Evolutionary conservation across 2,113 vertebrate species (phyloP).

Genomic region (Corythoichthys intestinalis): DNA sequence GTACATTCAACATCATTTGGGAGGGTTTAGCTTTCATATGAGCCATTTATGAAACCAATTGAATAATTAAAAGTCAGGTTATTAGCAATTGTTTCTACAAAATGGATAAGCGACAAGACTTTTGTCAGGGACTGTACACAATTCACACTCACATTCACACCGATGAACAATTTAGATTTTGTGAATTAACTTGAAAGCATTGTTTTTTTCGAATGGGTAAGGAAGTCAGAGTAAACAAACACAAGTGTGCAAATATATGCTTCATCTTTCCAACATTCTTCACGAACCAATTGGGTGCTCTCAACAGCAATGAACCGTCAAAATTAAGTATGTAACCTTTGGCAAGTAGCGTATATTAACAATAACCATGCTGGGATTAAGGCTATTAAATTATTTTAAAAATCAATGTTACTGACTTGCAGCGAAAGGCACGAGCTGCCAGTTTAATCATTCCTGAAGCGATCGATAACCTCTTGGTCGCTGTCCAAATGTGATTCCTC

Average conservation of each 20-base stretch:
- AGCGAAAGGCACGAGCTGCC: slow-evolving; percentile 26
- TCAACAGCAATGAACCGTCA: background rate
- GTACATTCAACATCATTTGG: too few relatives aligned
- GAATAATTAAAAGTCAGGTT: too few relatives aligned
- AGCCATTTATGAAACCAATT: too few relatives aligned
- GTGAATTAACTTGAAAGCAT: too few relatives aligned
- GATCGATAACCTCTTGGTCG: slow-evolving; percentile 53
- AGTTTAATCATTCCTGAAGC: slow-evolving; percentile 46
- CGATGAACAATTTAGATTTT: background rate
- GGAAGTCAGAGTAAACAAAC: too few relatives aligned
- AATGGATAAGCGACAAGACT: too few relatives aligned
- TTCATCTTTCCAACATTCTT: background rate
- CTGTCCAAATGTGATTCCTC: slow-evolving; percentile 34
- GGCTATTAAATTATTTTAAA: slow-evolving; percentile 5
- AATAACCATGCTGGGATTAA: background rate
- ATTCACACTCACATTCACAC: background rate
- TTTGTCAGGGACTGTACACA: background rate
- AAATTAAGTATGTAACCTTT: background rate
- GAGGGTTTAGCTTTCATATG: too few relatives aligned
- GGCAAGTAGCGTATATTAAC: background rate
- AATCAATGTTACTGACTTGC: slow-evolving; percentile 10
- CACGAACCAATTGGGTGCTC: background rate
- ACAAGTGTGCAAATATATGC: background rate
- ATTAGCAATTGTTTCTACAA: too few relatives aligned
- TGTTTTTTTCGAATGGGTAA: too few relatives aligned